Percentiles rank a stretch among this genome's conserved stretches.
Conservation (phyloP, 2,888 invertebrate species). For the Eupithecia insigniata region DNA sequence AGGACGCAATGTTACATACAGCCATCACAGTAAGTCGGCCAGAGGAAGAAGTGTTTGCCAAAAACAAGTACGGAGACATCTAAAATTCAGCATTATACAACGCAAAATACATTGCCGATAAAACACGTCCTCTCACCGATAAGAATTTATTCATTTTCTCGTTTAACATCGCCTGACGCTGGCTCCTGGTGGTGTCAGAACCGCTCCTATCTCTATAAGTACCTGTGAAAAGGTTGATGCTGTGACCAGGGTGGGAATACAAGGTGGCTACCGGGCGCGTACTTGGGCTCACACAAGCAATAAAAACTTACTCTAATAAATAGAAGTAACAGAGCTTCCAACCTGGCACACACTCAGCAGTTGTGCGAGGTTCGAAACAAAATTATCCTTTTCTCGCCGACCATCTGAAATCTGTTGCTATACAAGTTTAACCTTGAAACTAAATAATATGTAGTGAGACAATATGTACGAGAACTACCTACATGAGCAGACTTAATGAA, state of each 20-base stretch:
- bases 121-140: constrained; percentile 89
- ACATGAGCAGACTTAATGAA: constrained; percentile 70
- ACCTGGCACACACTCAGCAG: constrained; percentile 50
- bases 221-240: constrained; percentile 81
- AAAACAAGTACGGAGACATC: constrained; percentile 75
- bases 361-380: constrained; percentile 43
- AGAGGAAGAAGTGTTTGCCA: constrained; percentile 73
- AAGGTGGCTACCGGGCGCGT: constrained; percentile 70
- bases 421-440: constrained; percentile 40
- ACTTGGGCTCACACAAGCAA: constrained; percentile 50
- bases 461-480: constrained; percentile 48
- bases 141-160: constrained; percentile 97
- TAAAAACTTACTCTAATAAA: constrained; percentile 35
- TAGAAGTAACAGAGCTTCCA: constrained; percentile 62
- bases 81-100: constrained; percentile 58
- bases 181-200: constrained; percentile 87
- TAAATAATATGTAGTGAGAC: constrained; percentile 42
- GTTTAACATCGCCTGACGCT: constrained; percentile 94
- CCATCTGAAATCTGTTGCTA: constrained; percentile 44
- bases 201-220: constrained; percentile 87
- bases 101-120: constrained; percentile 58
- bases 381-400: constrained; percentile 37
- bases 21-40: constrained; percentile 73
- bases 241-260: constrained; percentile 65
- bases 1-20: constrained; percentile 62